Conservation (phyloP, 1,140 invertebrate species). For the Aphidius ervi region DNA sequence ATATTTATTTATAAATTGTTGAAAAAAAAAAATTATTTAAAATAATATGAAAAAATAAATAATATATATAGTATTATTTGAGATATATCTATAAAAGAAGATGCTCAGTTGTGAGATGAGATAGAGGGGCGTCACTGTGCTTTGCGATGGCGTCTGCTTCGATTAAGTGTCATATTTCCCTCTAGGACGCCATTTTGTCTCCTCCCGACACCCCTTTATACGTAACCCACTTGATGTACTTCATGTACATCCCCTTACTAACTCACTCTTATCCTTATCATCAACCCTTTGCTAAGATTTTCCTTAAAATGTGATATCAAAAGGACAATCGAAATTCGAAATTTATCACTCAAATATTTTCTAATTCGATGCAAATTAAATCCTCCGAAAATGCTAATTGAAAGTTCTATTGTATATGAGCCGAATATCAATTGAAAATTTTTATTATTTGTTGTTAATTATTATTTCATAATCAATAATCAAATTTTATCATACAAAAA, state of each 20-base stretch:
- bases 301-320: too few species aligned
- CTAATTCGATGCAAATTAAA: too few species aligned
- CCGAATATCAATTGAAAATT: too few species aligned
- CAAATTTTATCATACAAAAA: too few species aligned
- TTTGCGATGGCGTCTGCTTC: conserved; percentile 54
- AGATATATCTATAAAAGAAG: conserved; percentile 2
- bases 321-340: too few species aligned
- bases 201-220: conserved; percentile 26
- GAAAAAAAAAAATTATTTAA: neutral
- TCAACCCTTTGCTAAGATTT: neutral
- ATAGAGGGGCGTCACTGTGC: conserved; percentile 45
- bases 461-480: too few species aligned
- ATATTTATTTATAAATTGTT: neutral
- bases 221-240: conserved; percentile 4
- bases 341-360: too few species aligned
- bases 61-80: neutral
- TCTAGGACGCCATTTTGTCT: conserved; percentile 50
- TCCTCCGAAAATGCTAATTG: too few species aligned
- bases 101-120: conserved; percentile 33
- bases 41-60: conserved; percentile 5
- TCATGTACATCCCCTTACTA: too few species aligned
- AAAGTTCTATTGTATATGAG: too few species aligned
- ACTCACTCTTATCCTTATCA: neutral
- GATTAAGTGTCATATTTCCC: conserved; percentile 52
- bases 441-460: too few species aligned